These are phyloP conservation scores for Erythrolamprus reginae DNA, from an alignment of 2,113 vertebrate genomes.

Conservation along the genomic window DNA sequence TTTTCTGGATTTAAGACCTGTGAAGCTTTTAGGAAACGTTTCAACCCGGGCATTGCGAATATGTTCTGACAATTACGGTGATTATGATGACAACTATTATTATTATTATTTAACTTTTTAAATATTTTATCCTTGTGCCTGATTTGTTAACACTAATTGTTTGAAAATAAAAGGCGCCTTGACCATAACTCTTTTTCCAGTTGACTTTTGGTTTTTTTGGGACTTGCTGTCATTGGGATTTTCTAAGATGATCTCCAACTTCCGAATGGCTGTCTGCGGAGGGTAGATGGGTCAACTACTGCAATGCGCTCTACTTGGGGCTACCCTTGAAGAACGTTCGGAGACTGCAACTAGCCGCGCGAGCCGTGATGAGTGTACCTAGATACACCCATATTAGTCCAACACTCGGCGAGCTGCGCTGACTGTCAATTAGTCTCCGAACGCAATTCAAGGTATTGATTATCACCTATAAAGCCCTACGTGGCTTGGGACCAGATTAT, in stretches of 20 bases:
- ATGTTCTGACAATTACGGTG: neutral
- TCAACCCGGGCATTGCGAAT: conserved; percentile 49
- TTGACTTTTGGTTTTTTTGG: conserved; percentile 44
- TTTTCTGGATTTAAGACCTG: neutral
- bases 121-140: conserved; percentile 51
- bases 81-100: neutral
- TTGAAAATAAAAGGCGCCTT: conserved; percentile 73
- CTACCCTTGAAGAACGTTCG: too few species aligned
- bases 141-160: conserved; percentile 52
- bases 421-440: too few species aligned
- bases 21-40: neutral
- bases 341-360: too few species aligned
- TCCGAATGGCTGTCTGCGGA: neutral
- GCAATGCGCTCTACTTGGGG: too few species aligned
- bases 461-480: too few species aligned
- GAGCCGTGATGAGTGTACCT: too few species aligned
- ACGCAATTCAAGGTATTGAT: too few species aligned
- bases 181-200: conserved; percentile 54
- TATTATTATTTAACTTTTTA: conserved; percentile 11
- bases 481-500: too few species aligned
- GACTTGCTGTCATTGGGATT: neutral
- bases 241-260: neutral
- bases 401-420: too few species aligned
- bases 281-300: too few species aligned
- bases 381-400: too few species aligned